Evolutionary conservation across 2,797 vertebrate species (phyloP).

Genomic region (Enteromius paludinosus): DNA sequence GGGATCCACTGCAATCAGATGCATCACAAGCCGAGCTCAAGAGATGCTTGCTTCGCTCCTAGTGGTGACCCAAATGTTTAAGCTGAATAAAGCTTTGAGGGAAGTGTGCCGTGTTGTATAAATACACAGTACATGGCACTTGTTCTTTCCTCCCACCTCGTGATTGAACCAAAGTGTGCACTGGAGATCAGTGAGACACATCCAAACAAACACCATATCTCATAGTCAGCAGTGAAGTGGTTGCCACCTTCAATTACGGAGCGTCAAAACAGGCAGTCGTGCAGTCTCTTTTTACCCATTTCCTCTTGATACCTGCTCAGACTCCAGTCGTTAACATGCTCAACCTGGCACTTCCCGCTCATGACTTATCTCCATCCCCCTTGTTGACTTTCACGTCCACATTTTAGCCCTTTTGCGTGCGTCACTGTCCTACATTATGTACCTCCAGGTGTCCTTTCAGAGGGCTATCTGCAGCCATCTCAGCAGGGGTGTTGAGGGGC

Average conservation of each 20-base stretch:
- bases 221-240: constrained; percentile 29
- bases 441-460: constrained; percentile 61
- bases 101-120: constrained; percentile 28
- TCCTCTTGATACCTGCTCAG: constrained; percentile 9
- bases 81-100: constrained; percentile 46
- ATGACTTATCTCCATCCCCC: constrained; percentile 34
- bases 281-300: background rate
- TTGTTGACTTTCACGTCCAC: constrained; percentile 46
- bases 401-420: constrained; percentile 31
- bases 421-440: constrained; percentile 57
- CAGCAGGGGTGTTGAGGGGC: constrained; percentile 41
- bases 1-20: constrained; percentile 49
- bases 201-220: constrained; percentile 30
- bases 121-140: constrained; percentile 14
- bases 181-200: constrained; percentile 36
- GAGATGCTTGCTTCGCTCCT: constrained; percentile 44
- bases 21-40: constrained; percentile 44
- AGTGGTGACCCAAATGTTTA: constrained; percentile 54
- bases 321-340: constrained; percentile 6
- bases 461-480: constrained; percentile 61
- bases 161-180: constrained; percentile 31
- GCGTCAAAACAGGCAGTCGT: constrained; percentile 22
- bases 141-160: constrained; percentile 36
- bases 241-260: constrained; percentile 35
- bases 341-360: constrained; percentile 5